A percentile compares a stretch with the other conserved stretches of the same genome.
phyloP scores from a whole-genome alignment of 2,888 invertebrate species.

The Poecilobothrus nobilitatus region DNA sequence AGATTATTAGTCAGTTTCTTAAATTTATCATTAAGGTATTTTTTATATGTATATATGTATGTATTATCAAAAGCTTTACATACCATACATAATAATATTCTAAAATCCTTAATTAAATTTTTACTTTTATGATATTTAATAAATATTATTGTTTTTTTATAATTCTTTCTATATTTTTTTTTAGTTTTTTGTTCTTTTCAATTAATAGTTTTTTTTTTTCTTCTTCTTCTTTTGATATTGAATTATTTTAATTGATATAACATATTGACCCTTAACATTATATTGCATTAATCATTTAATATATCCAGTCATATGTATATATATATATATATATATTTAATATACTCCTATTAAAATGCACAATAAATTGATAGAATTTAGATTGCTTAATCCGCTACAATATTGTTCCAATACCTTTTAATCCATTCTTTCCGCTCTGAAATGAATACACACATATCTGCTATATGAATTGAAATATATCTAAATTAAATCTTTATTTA shows the following conservation, averaged over 20 bases:
- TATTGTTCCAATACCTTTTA: neutral
- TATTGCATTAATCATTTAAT: neutral
- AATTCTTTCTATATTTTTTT: too few species aligned
- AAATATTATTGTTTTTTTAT: too few species aligned
- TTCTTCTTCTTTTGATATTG: too few species aligned
- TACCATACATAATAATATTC: too few species aligned
- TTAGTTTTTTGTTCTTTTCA: too few species aligned
- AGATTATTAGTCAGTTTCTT: too few species aligned
- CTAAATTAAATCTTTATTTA: neutral
- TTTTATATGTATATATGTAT: too few species aligned
- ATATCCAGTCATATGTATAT: neutral
- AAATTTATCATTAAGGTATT: too few species aligned
- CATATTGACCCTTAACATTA: neutral
- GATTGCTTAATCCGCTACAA: neutral
- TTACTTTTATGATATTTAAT: too few species aligned
- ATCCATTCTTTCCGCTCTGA: slow-evolving; percentile 3
- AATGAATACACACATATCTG: neutral
- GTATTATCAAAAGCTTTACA: too few species aligned
- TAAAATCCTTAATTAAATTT: too few species aligned
- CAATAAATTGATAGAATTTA: neutral
- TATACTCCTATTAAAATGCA: neutral
- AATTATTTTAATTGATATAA: neutral
- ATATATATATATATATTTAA: neutral
- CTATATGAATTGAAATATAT: neutral
- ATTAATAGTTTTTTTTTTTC: too few species aligned